Base-by-base conservation (phyloP, 2,888 invertebrate genomes). In the Monopis laevigella region DNA sequence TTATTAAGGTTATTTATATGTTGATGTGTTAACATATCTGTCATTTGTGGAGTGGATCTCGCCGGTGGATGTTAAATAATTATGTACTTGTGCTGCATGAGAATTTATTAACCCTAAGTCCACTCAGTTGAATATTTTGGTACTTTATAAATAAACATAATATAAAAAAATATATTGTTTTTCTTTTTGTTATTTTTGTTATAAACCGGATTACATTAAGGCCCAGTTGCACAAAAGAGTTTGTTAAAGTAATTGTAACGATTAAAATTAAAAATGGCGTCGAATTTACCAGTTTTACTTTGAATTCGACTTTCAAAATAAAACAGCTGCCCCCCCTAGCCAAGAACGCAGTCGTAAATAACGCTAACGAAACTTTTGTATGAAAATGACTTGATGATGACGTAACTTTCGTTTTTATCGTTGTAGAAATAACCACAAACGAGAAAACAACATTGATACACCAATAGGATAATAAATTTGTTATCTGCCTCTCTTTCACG, bases 91-190 rank as follows among this genome's bases (percentile, higher is more conserved):
- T 62, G 56, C n/a, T n/a, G n/a, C n/a, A n/a, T n/a, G n/a, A n/a
- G n/a, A n/a, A n/a, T n/a, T n/a, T n/a, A n/a, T n/a, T n/a, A n/a
- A n/a, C n/a, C n/a, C n/a, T 14, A 17, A 32, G n/a, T 58, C 59
- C 52, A 55, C 56, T 57, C 39, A 53, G 51, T 57, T 52, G 55
- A 56, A 62, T 61, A 63, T 68, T 69, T 69, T 68, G 67, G 61
- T 70, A 68, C 65, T 70, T 70, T 66, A 59, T 70, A 69, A 60
- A 67, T 65, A 67, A 67, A 53, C 51, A 55, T 55, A 13, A 16
- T 32, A 55, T 57, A 55, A 57, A 61, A 55, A 51, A 50, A 45
- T 36, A n/a, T 11, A 41, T 42, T 44, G 44, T 40, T 46, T 48
- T 48, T 40, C 40, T 41, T 34, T 39, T 7, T 8, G 35, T 30